Base-by-base conservation (phyloP, 2,797 vertebrate species). In the Syngnathus rostellatus region DNA sequence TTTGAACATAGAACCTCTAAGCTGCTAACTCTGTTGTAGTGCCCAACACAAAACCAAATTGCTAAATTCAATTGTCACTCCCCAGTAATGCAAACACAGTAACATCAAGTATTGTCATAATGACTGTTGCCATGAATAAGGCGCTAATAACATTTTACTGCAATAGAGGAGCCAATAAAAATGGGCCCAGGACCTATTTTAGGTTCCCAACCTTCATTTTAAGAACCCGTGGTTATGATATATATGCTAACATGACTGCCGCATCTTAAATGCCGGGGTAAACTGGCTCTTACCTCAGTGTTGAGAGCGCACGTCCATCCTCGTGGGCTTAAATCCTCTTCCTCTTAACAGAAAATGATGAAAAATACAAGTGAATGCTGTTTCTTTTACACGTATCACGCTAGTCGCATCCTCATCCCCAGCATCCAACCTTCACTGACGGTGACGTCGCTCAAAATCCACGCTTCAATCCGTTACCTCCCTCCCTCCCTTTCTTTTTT, bases 401-500 rank as follows among this genome's bases (percentile, higher is more conserved):
- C 40, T 62, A 45, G 60, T 62, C 9, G 10, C 60, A 45, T 62
- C 60, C n/a, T 62, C 41, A 21, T 62, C 60, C 41, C 23, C 48
- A 23, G 17, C 48, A 64, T 64, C 83, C 66, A 86, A 87, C 85
- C 87, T 86, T 65, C 84, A 8, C 50, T 66, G 63, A 59, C 67
- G 81, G 62, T 71, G 68, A 70, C 69, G 59, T 79, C 81, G 17
- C 37, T 54, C 6, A 50, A 23, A 39, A 37, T 51, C 63, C 21
- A 39, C 48, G 31, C 19, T n/a, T 64, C 40, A 64, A 39, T 64
- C 63, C 63, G 62, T 46, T 51, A 2, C 31, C 31, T 31, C 31
- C 31, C 31, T 31, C 3, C 3, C 31, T 31, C 31, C 31, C 31
- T 31, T 31, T 31, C 31, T 37, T 37, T 11, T n/a, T 31, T 43